A percentile compares a stretch with the other conserved stretches of the same genome.
Conservation (phyloP, 2,888 invertebrate species). For the Cheiracanthium punctorium region DNA sequence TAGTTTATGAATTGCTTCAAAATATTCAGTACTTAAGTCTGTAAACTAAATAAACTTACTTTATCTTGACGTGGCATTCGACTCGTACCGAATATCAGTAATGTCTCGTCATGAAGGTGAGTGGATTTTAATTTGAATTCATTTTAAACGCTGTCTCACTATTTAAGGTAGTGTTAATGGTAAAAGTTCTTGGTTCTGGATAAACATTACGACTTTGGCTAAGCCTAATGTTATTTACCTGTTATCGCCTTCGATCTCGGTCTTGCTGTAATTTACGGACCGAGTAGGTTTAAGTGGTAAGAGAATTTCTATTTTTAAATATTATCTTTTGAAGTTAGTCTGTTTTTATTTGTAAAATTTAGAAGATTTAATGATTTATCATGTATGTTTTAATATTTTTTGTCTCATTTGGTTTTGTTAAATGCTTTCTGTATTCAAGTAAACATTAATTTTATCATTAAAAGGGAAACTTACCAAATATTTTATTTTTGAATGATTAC, state of each 20-base stretch:
- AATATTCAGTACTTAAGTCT: constrained; percentile 49
- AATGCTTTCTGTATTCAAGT: no score
- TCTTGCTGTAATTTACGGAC: neutral
- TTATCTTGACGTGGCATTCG: constrained; percentile 68
- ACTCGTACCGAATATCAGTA: constrained; percentile 75
- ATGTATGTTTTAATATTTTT: no score
- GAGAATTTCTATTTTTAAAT: neutral
- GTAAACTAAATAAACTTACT: constrained; percentile 48
- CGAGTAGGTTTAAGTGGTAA: neutral
- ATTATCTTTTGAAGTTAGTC: no score
- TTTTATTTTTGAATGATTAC: no score
- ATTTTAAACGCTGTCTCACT: neutral
- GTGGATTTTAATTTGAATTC: constrained; percentile 69
- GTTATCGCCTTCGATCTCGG: neutral
- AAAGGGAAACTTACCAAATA: no score
- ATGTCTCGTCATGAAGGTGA: constrained; percentile 92
- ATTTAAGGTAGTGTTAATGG: neutral
- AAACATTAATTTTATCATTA: no score
- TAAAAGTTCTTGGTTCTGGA: neutral
- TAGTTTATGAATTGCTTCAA: constrained; percentile 50
- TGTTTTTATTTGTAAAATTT: no score
- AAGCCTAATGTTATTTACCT: constrained; percentile 7
- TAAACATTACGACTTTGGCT: neutral
- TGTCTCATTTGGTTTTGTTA: no score
- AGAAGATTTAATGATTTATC: no score